Evolutionary conservation across 2,113 vertebrate genomes (phyloP).

Genomic region (Campylomormyrus tamandua): DNA sequence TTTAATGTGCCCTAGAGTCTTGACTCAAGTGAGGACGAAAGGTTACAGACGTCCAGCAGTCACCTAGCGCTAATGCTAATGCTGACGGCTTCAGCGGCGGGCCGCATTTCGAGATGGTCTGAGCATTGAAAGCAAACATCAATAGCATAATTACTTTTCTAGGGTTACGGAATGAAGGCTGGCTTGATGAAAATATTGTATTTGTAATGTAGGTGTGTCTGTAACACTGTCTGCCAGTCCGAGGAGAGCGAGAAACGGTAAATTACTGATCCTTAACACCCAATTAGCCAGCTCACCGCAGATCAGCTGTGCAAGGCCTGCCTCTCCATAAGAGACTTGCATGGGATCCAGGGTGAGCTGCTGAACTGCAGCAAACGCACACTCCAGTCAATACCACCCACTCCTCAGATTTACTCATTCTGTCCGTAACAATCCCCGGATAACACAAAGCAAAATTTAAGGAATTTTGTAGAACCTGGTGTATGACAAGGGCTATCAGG

Average conservation of each 20-base stretch:
- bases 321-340: neutral
- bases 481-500: neutral
- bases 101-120: neutral
- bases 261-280: conserved; percentile 29
- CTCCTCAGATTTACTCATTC: neutral
- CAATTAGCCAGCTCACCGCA: conserved; percentile 14
- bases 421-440: neutral
- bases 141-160: neutral
- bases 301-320: conserved; percentile 11
- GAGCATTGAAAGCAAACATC: neutral
- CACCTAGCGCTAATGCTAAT: neutral
- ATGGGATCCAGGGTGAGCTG: conserved; percentile 9
- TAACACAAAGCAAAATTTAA: neutral
- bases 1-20: conserved; percentile 53
- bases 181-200: neutral
- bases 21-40: conserved; percentile 25
- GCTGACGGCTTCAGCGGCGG: neutral
- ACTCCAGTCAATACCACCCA: neutral
- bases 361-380: neutral
- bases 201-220: neutral
- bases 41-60: conserved; percentile 20
- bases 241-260: neutral
- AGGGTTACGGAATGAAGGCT: neutral
- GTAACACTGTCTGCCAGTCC: neutral
- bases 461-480: neutral